Evolutionary conservation across 2,797 vertebrate genomes (phyloP).

Genomic region (Leuciscus waleckii): DNA sequence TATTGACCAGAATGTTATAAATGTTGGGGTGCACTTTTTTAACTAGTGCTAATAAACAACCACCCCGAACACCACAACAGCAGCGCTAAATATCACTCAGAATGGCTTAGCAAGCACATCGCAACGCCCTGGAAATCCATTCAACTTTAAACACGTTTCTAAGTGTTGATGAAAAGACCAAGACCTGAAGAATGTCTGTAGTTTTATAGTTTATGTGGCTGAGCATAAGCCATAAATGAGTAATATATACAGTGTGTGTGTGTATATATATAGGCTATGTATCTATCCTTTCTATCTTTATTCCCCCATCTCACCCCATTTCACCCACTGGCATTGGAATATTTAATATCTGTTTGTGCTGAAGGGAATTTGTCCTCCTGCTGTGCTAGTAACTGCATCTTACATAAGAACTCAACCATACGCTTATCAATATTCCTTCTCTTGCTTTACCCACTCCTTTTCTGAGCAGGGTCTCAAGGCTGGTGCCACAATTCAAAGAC

Average conservation of each 20-base stretch:
- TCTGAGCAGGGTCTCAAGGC: slow-evolving; percentile 46
- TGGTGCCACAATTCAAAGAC: slow-evolving; percentile 28
- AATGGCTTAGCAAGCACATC: background rate
- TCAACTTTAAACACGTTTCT: background rate
- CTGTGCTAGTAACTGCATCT: slow-evolving; percentile 46
- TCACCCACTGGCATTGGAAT: slow-evolving; percentile 30
- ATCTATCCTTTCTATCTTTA: slow-evolving; percentile 14
- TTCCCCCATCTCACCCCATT: slow-evolving; percentile 12
- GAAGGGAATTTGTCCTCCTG: slow-evolving; percentile 48
- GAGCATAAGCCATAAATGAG: slow-evolving; percentile 24
- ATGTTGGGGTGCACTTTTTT: background rate
- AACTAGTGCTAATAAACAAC: background rate
- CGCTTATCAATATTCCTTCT: slow-evolving; percentile 47
- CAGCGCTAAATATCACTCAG: background rate
- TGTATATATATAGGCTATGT: no score
- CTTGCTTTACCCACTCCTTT: slow-evolving; percentile 30
- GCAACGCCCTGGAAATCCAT: background rate
- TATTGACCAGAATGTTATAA: background rate
- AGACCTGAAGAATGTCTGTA: background rate
- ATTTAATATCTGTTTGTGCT: slow-evolving; percentile 46
- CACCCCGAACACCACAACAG: background rate
- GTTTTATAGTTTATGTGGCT: background rate
- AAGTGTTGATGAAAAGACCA: background rate
- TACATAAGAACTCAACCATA: slow-evolving; percentile 40
- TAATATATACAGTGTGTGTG: background rate